Base-by-base conservation (phyloP, 2,888 invertebrate species). In the Galeruca laticollis region DNA sequence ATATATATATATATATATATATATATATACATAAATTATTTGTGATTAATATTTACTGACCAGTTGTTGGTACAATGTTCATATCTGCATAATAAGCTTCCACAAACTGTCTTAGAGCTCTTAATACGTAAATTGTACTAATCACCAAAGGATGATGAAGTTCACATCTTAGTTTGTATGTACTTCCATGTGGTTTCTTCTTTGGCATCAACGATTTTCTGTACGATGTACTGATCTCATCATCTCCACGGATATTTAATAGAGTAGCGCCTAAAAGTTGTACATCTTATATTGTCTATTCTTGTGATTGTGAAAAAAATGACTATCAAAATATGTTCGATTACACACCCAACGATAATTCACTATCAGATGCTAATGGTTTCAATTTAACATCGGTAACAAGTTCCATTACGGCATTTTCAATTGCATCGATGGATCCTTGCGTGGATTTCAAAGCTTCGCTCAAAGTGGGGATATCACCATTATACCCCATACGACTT, bases 371-470 rank as follows among this genome's bases (percentile, higher is more conserved):
- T 56, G 33, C 2, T 2, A 35, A 18, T 13, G 15, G 33, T 18
- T 31, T 8, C 11, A 56, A 2, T 10, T 56, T 33, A 33, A 15
- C 33, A 10, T 33, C 56, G 18, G 63, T 54, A 31, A 68, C 49
- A 20, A 75, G 43, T n/a, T 72, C 69, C 15, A 66, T 56, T 20
- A 75, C 68, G 40, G 73, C 61, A 2, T 69, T 68, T 9, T 73
- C 70, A 13, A 74, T 73, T 0, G 70, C 59, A 11, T 56, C 11
- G 20, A 63, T 56, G 8, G 74, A 65, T 35, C 69, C 70, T 18
- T 71, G 71, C 37, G 68, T 68, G 18, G 71, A 68, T 54, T 47
- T 52, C 8, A 60, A 61, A 20, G 71, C 70, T 21, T 75, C 66
- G 9, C 69, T 61, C 21, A 71, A 35, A n/a, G n/a, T 33, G 0